These are phyloP conservation scores for Corvus hawaiiensis DNA, from an alignment of 2,113 vertebrate species.

Conservation along the genomic window DNA sequence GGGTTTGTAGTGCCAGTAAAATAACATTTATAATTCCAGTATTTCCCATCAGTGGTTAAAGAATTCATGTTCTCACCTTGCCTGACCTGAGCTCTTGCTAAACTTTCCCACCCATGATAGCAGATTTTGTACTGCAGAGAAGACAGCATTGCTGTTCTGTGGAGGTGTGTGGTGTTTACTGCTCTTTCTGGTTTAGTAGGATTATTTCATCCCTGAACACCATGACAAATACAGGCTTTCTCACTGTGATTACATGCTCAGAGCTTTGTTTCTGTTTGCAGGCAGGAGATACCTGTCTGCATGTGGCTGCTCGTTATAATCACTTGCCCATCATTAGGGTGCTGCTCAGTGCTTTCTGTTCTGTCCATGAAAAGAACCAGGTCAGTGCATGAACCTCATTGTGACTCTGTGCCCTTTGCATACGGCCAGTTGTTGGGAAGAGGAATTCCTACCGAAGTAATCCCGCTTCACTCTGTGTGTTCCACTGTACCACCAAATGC, in stretches of 20 bases:
- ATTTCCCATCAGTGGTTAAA: neutral
- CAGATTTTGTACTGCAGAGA: neutral
- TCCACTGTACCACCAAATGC: neutral
- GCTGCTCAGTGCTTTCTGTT: slow-evolving; percentile 93
- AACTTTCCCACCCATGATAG: neutral
- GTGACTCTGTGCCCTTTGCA: neutral
- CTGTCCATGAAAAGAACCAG: slow-evolving; percentile 93
- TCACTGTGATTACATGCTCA: slow-evolving; percentile 28
- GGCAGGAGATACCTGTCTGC: slow-evolving; percentile 93
- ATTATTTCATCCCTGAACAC: neutral
- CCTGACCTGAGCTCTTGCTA: neutral
- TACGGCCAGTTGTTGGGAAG: neutral
- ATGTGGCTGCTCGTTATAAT: slow-evolving; percentile 93
- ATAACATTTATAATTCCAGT: neutral
- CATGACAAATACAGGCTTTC: neutral
- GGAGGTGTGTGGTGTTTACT: neutral
- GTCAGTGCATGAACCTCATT: slow-evolving; percentile 77
- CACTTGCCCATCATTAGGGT: slow-evolving; percentile 88
- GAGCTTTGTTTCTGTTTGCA: slow-evolving; percentile 75
- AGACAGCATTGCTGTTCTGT: neutral
- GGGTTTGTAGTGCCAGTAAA: neutral
- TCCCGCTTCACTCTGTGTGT: neutral
- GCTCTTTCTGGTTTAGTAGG: neutral
- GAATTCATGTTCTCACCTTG: neutral
- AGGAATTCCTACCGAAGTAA: neutral